Conservation (phyloP, 2,797 vertebrate genomes). For the Rachycentron canadum region DNA sequence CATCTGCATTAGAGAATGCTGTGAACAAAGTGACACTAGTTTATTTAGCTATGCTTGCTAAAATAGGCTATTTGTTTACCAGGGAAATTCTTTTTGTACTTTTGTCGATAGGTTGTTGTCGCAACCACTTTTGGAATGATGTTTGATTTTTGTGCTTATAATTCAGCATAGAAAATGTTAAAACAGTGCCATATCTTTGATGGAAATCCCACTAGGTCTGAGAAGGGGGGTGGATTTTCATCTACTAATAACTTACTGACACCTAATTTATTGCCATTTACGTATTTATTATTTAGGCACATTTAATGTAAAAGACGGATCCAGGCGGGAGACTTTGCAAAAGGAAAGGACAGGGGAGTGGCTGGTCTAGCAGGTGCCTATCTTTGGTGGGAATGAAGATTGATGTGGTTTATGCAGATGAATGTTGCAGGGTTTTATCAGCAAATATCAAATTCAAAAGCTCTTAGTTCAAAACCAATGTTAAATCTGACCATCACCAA, state of each 20-base stretch:
- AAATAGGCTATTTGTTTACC: constrained; percentile 85
- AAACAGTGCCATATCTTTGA: constrained; percentile 85
- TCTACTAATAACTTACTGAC: constrained; percentile 73
- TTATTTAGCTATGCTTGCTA: constrained; percentile 87
- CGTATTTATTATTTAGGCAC: constrained; percentile 80
- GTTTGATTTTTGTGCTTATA: constrained; percentile 75
- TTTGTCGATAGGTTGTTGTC: constrained; percentile 76
- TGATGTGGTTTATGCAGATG: constrained; percentile 78
- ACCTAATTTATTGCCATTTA: constrained; percentile 83
- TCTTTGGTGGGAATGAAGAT: constrained; percentile 88
- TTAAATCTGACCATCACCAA: constrained; percentile 82
- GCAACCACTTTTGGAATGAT: constrained; percentile 76
- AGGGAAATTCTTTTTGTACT: constrained; percentile 79
- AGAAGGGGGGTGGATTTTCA: constrained; percentile 70
- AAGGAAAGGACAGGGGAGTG: constrained; percentile 38
- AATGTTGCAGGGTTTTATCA: constrained; percentile 68
- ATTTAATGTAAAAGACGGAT: constrained; percentile 71
- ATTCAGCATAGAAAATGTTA: constrained; percentile 80
- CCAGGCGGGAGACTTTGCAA: constrained; percentile 39
- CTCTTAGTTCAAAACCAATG: constrained; percentile 67
- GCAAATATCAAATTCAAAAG: constrained; percentile 57
- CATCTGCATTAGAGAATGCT: constrained; percentile 86
- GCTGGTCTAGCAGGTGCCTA: constrained; percentile 51
- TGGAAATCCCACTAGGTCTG: constrained; percentile 75
- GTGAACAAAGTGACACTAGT: constrained; percentile 80